These are phyloP conservation scores for Sebastes jordani DNA, from an alignment of 2,797 vertebrate species.

Conservation along the genomic window DNA sequence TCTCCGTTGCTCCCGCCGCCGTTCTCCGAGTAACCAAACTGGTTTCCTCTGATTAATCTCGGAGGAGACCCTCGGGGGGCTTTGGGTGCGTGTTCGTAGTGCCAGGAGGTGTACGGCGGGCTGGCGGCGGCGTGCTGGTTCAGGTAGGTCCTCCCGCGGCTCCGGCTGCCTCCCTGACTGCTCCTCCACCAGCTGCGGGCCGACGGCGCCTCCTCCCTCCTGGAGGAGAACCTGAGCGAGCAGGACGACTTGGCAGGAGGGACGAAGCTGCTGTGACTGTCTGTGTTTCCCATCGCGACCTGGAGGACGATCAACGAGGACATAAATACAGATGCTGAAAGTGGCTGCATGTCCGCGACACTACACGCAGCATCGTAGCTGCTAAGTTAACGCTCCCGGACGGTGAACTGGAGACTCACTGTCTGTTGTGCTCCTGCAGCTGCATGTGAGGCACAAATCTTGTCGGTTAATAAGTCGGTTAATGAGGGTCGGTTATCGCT, in stretches of 20 bases:
- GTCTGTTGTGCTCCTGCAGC: too few relatives aligned
- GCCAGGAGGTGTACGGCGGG: conserved; percentile 83
- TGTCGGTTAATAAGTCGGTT: too few relatives aligned
- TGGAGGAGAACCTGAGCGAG: conserved; percentile 84
- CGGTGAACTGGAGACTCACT: too few relatives aligned
- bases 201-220: conserved; percentile 84
- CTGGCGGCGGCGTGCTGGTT: conserved; percentile 80
- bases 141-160: conserved; percentile 81
- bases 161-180: conserved; percentile 75
- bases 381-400: too few relatives aligned
- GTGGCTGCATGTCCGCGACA: too few relatives aligned
- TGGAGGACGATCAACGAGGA: conserved; percentile 18
- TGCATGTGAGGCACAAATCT: too few relatives aligned
- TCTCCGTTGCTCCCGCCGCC: conserved; percentile 70
- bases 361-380: too few relatives aligned
- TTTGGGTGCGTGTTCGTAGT: conserved; percentile 73
- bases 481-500: too few relatives aligned
- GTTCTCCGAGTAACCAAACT: conserved; percentile 58
- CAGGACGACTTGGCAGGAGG: conserved; percentile 81
- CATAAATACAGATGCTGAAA: not conserved
- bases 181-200: conserved; percentile 85
- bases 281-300: conserved; percentile 92
- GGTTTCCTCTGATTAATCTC: conserved; percentile 70
- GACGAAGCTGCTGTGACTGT: conserved; percentile 86
- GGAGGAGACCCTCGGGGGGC: conserved; percentile 40